Evolutionary conservation across 2,888 invertebrate genomes (phyloP), one percentile per base, ranked within the genome.

Genomic region (Lasioglossum malachurum): DNA sequence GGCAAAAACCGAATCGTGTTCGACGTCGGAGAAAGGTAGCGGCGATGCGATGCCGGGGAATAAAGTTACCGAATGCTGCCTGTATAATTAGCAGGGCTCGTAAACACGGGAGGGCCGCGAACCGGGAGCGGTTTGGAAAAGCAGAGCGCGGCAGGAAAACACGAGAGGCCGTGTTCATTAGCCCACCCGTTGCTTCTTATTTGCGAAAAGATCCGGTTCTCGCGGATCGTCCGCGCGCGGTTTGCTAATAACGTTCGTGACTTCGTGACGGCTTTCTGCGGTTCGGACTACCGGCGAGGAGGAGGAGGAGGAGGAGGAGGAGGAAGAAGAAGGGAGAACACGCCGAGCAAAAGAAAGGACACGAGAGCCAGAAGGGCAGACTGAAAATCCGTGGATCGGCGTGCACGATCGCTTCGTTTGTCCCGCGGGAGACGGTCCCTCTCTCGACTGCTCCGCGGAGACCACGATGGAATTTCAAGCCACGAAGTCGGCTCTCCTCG

Each of bases 241-340:
- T 88, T 88, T 81, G 89, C 84, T 89, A 92, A 92, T 91, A 88
- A 85, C 82, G 82, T 88, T 90, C 92, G 91, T 92, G 91, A 92
- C 88, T 92, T 86, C 88, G 88, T 82, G 89, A 88, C 80, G 88
- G 80, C 80, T 82, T 86, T 86, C 82, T 82, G 77, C 44, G 46
- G 75, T 74, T 35, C 64, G 75, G 35, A 27, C 12, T 72, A 67
- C 53, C 41, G 23, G 19, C 75, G 38, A 8, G 41, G 8, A 12
- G 67, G 14, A 46, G 27, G 27, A 7, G 7, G 5, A 41, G 14
- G 35, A 8, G 41, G 8, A 12, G 67, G 14, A 46, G 27, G 27
- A 7, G 7, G 5, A 41, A 7, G 35, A 31, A 31, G 27, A 71
- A 3, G 60, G 16, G 16, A 60, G 60, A 49, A 16, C 16, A 69